Base-by-base conservation (phyloP, 1,140 invertebrate species). In the Nephotettix cincticeps region DNA sequence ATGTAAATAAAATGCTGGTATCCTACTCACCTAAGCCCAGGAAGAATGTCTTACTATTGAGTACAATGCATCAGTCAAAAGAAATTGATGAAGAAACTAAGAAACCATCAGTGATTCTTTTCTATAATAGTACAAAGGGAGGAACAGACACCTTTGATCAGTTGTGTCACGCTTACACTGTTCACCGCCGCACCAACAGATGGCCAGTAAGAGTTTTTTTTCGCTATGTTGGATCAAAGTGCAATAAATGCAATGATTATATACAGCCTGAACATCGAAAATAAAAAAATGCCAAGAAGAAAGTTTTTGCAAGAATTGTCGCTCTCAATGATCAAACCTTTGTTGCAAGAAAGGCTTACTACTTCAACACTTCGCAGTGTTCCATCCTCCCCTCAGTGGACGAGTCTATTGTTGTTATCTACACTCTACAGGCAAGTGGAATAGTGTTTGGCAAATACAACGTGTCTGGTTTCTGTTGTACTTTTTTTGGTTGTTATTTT, bases 201-300 rank as follows among this genome's bases (percentile, higher is more conserved):
- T 80, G 78, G 80, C 77, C 76, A 27, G 36, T 78, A n/a, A 66
- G 71, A 27, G 68, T 80, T 28, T 80, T 80, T 71, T 80, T 76
- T 67, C 25, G 73, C 67, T 9, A 73, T 77, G 36, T 30, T 77
- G 6, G 76, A 77, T 69, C 74, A 76, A 21, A 68, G 56, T 29
- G 63, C 23, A 1, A 70, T 75, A 0, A 77, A 76, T 43, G 56
- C 66, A n/a, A 28, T 28, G 13, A 68, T 77, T 71, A 69, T 77
- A 36, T 74, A 73, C 58, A 74, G 71, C 64, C 68, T 75, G 32
- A 27, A 74, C 51, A 27, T 51, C 27, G 47, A 65, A 56, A 66
- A 75, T 36, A 1, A 29, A 36, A 66, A 66, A 36, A 21, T 63
- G 23, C 17, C 17, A 17, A 21, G 58, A n/a, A 19, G n/a, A 27